phyloP scores from a whole-genome alignment of 2,113 vertebrate genomes.

The Ceratotherium simum region DNA sequence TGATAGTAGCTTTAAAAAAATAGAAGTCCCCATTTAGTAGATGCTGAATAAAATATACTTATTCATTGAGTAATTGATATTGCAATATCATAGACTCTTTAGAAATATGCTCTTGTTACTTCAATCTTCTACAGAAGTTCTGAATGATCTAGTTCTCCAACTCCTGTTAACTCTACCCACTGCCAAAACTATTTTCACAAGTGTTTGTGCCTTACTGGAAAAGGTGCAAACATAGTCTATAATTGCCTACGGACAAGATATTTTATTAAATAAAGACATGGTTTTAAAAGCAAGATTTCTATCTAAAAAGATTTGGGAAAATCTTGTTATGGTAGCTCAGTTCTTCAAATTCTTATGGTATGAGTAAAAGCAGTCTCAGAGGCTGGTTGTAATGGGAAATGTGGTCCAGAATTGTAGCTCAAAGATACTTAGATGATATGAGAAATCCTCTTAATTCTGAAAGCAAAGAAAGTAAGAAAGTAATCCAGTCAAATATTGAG shows the following conservation, averaged over 20 bases:
- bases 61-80: not conserved
- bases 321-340: not conserved
- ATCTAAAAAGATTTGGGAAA: not conserved
- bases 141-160: not conserved
- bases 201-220: not conserved
- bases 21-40: not conserved
- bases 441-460: not conserved
- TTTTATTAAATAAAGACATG: not conserved
- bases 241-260: not conserved
- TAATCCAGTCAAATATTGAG: not conserved
- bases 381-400: not conserved
- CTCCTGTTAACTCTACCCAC: not conserved
- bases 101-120: not conserved
- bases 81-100: not conserved
- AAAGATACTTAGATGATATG: slow-evolving; percentile 17
- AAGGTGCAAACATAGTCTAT: not conserved
- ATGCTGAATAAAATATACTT: not conserved
- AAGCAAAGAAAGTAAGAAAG: slow-evolving; percentile 4
- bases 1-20: not conserved
- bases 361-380: not conserved
- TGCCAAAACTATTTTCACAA: not conserved
- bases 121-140: not conserved
- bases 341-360: not conserved
- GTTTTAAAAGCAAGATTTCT: not conserved
- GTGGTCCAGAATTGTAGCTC: not conserved